Evolutionary conservation across 2,797 vertebrate genomes (phyloP), one percentile per base, ranked within the genome.

Genomic region (Notolepis coatsorum): DNA sequence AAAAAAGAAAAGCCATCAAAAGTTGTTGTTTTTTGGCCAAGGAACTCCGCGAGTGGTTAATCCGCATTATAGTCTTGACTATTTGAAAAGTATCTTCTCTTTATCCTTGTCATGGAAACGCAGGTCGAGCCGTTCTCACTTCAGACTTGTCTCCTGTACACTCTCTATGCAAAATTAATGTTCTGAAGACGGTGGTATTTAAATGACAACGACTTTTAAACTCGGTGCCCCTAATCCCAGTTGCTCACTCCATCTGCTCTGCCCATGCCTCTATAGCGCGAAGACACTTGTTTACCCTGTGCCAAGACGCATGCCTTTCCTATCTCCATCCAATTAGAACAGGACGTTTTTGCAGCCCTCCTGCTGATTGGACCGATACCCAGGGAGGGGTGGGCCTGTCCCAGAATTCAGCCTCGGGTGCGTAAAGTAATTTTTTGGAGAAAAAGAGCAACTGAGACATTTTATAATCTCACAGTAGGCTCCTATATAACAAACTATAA

Each of bases 231-330:
- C 59, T 66, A 10, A 25, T 46, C 58, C 60, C 54, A n/a, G n/a
- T 56, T 57, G 23, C 46, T 71, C 68, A 68, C 57, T 64, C 43
- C 51, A 43, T 54, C 62, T 42, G 70, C 74, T 93, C 77, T 60
- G 76, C 54, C 76, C 63, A 77, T 73, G 93, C 91, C 92, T 92
- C 88, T 84, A 61, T 87, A 38, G 88, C 89, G 90, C 79, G 59
- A 84, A 91, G 90, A 91, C 90, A 79, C 88, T 89, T 95, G 95
- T 97, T 95, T 94, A 94, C 94, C 92, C 87, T 92, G 88, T 78
- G 92, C 91, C 83, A 87, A 78, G 83, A 87, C 92, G 91, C 92
- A 90, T 90, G 90, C 87, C 85, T 93, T 87, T 91, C 90, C 89
- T 90, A 84, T 90, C 94, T 88, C 92, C 91, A 85, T 89, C 94